Evolutionary conservation across 1,140 invertebrate genomes (phyloP), one percentile per base, ranked within the genome.

Genomic region (Lerema accius): DNA sequence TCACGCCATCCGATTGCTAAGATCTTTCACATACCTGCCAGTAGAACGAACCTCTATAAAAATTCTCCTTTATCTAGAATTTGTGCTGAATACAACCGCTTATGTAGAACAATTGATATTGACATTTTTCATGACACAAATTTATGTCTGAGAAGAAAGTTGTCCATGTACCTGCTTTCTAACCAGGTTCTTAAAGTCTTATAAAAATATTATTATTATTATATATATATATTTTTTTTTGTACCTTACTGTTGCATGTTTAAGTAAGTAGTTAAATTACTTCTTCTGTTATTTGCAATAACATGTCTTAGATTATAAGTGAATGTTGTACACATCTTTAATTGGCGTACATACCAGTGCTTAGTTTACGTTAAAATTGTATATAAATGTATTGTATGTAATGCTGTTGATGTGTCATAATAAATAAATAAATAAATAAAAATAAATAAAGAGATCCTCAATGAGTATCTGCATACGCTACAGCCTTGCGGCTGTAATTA

Each of bases 1-100:
- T 40, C 55, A 45, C 39, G 55, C n/a, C 23, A 45, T 32, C 55
- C 23, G n/a, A 58, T 58, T 0, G 19, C 55, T 17, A 58, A 13
- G 2, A 17, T 32, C n/a, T 46, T 43, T 35, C 6, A n/a, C 16
- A 46, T 58, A 1, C 28, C 40, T 45, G 7, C 19, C 17, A 28
- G 53, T 16, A 43, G 39, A 28, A 43, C 53, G 3, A 49, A 43
- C 40, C 40, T 32, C 9, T 32, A 4, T 1, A 32, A 32, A 32
- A 6, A 32, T 32, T 32, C 28, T 4, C 4, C 28, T 32, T 6
- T 32, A 32, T 10, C 28, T 1, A 4, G 28, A 6, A 32, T 23
- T 23, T 23, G 19, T 23, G 19, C 19, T 2, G 19, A 23, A 5
- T 23, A 23, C 5, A 23, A 23, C 19, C 19, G 19, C 2, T 3